Base-by-base conservation (phyloP, 2,113 vertebrate species). In the Aspidoscelis tigris region DNA sequence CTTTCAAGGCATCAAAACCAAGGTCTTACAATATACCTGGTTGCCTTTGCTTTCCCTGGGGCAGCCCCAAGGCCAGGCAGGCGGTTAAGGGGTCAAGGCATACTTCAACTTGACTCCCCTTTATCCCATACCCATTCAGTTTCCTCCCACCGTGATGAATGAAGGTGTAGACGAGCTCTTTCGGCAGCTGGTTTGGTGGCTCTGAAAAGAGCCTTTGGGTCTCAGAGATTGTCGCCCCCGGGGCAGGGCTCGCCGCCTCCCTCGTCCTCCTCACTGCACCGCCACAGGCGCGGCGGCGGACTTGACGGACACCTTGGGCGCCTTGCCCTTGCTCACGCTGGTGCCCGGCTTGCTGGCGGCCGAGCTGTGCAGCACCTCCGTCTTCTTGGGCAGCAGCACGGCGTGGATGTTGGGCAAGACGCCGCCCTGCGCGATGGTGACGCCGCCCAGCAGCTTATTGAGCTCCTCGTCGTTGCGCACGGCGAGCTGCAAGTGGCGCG, bases 321-420 rank as follows among this genome's bases (percentile, higher is more conserved):
- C 5, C 0, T 84, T 84, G 6, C 76, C 7, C 20, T 84, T 84
- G 26, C 24, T 18, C 10, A 22, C 7, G 39, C 53, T 18, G 8
- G 50, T 3, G 5, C 24, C 16, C 2, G 55, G 53, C 24, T 78
- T 84, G 66, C 2, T 14, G 33, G 5, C 11, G 6, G 24, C 43
- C 0, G 41, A 66, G 4, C 22, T 39, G 22, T 84, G 76, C 69
- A 84, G 41, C 4, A 5, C 43, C 2, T 84, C 83, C 1, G 83
- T 84, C 77, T 97, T 96, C 93, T 97, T 96, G 1, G 96, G 95
- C 11, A 97, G 89, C 11, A 97, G 93, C 11, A 96, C 95, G 3
- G 96, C 95, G 88, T 97, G 96, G 83, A 97, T 97, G 74, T 97
- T 97, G 81, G 96, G 96, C 69, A 97, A 83, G 73, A 97, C 96